Evolutionary conservation across 2,888 invertebrate species (phyloP).

Genomic region (Tenthredo livida): DNA sequence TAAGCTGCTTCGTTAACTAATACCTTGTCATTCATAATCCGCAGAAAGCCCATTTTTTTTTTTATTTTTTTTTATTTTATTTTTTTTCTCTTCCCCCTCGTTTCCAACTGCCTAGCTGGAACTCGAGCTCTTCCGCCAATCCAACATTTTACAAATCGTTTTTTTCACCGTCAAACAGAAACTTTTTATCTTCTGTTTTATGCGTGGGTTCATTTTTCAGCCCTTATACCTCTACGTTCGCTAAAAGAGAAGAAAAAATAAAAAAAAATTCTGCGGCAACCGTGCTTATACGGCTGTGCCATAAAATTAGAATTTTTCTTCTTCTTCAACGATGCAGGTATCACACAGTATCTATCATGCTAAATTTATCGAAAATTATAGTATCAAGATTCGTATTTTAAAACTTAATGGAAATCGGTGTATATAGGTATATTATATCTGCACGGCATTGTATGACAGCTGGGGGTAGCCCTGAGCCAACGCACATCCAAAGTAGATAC

Average conservation of each 20-base stretch:
- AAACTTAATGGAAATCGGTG: neutral
- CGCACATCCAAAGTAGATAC: slow-evolving; percentile 19
- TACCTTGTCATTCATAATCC: slow-evolving; percentile 44
- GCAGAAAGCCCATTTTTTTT: neutral
- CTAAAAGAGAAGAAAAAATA: too few species aligned
- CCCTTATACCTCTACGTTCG: too few species aligned
- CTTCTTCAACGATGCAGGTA: too few species aligned
- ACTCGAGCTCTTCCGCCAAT: neutral
- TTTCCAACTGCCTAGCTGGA: neutral
- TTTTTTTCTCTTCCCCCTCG: neutral
- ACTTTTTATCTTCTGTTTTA: neutral
- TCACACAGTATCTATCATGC: too few species aligned
- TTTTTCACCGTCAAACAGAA: neutral
- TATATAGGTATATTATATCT: too few species aligned
- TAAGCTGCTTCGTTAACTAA: slow-evolving; percentile 50
- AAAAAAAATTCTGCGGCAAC: too few species aligned
- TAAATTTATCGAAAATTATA: too few species aligned
- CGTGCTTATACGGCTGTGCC: too few species aligned
- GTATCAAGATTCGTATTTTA: neutral
- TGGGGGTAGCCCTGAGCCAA: neutral
- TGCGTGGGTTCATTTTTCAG: neutral
- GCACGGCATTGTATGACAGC: slow-evolving; percentile 18
- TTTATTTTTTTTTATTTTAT: neutral
- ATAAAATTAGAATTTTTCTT: neutral
- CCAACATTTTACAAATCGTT: slow-evolving; percentile 10